Percentiles rank a stretch among this genome's conserved stretches.
Evolutionary conservation across 2,113 vertebrate genomes (phyloP).

Genomic region (Nyctibius bracteatus): DNA sequence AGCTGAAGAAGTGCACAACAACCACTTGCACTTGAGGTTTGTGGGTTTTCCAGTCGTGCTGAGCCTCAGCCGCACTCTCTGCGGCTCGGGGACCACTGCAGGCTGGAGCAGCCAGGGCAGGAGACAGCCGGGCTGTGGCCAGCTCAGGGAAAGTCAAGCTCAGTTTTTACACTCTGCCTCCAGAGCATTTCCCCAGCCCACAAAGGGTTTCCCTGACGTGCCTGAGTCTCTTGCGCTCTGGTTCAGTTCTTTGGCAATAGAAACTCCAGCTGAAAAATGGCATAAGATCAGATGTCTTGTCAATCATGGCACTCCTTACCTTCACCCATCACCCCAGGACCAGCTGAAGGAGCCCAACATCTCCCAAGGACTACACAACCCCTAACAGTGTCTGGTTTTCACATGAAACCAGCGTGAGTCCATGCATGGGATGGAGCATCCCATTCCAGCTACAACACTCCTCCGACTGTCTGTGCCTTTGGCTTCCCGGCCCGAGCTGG

Average conservation of each 20-base stretch:
- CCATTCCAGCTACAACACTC: neutral
- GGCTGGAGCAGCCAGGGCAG: neutral
- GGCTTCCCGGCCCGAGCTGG: neutral
- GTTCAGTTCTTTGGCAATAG: neutral
- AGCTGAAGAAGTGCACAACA: neutral
- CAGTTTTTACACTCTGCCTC: neutral
- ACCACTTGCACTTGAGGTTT: neutral
- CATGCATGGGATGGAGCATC: rapidly evolving
- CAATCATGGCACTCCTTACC: neutral
- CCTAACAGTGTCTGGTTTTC: neutral
- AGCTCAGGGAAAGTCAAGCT: neutral
- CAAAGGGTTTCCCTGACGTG: neutral
- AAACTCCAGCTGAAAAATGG: neutral
- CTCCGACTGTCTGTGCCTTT: neutral
- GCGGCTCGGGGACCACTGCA: rapidly evolving
- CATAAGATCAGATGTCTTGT: neutral
- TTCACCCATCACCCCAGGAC: neutral
- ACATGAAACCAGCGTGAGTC: neutral
- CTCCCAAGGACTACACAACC: rapidly evolving
- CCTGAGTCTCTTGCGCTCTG: rapidly evolving
- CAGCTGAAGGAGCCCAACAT: neutral
- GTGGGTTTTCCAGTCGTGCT: neutral
- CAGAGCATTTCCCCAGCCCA: neutral
- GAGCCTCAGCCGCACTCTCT: neutral
- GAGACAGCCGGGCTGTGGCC: neutral